Conservation (phyloP, 2,113 vertebrate genomes). For the Tapirus terrestris region DNA sequence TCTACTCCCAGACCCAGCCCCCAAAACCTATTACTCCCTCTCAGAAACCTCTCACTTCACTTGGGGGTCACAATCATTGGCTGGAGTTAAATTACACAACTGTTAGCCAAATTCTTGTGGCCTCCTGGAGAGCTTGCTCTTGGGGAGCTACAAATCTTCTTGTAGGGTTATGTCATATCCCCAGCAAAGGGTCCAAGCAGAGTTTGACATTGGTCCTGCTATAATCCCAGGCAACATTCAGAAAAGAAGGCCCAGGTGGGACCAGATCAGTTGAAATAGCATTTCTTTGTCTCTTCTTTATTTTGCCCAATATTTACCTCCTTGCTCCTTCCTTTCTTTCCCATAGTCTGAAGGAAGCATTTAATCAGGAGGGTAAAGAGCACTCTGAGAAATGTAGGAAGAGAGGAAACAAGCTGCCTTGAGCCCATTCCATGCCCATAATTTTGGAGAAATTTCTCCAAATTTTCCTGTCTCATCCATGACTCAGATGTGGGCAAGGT, state of each 20-base stretch:
- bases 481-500: not conserved
- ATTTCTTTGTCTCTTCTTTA: conserved; percentile 1
- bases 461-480: not conserved
- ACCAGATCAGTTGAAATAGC: not conserved
- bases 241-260: not conserved
- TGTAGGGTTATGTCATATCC: not conserved
- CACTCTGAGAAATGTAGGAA: conserved; percentile 22
- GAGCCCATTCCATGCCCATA: not conserved
- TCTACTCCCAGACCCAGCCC: not conserved
- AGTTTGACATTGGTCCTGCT: not conserved
- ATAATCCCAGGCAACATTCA: not conserved
- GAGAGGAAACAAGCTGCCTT: not conserved
- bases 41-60: conserved; percentile 26
- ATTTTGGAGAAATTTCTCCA: conserved; percentile 20
- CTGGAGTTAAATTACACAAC: not conserved
- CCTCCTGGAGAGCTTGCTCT: not conserved
- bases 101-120: not conserved
- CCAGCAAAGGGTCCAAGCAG: not conserved
- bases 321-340: conserved; percentile 17
- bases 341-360: conserved; percentile 9
- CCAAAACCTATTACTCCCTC: not conserved
- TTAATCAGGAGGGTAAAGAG: not conserved
- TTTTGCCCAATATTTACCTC: not conserved
- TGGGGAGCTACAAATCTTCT: not conserved
- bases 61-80: not conserved